Evolutionary conservation across 2,797 vertebrate genomes (phyloP).

Genomic region (Botia almorhae): DNA sequence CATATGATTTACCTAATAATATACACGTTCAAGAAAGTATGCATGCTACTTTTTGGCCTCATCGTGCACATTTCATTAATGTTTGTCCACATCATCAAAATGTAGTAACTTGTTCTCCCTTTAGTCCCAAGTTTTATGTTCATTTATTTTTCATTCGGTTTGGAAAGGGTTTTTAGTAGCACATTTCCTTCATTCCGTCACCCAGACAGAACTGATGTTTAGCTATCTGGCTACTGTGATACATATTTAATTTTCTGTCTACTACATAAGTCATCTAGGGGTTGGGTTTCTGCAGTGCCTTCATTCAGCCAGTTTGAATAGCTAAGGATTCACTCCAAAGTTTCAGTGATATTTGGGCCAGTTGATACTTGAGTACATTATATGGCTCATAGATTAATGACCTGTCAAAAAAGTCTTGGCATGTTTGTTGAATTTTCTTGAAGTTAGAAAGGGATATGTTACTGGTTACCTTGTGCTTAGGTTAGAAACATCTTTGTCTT

Average conservation of each 20-base stretch:
- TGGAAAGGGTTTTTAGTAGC: not conserved
- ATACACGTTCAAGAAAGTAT: not conserved
- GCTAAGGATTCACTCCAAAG: not conserved
- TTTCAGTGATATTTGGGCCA: not conserved
- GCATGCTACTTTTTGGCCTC: not conserved
- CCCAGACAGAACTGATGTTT: slow-evolving; percentile 43
- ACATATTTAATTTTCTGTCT: slow-evolving; percentile 55
- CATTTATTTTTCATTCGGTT: not conserved
- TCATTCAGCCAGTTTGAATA: not conserved
- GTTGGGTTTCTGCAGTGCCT: slow-evolving; percentile 9
- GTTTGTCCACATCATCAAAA: too few relatives aligned
- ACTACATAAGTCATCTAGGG: slow-evolving; percentile 26
- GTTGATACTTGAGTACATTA: not conserved
- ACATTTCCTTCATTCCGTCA: not conserved
- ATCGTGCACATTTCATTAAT: not conserved
- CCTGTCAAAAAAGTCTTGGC: not conserved
- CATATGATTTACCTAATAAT: too few relatives aligned
- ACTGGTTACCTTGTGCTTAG: slow-evolving; percentile 8
- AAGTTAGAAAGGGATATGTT: slow-evolving; percentile 22
- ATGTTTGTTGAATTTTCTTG: slow-evolving; percentile 24
- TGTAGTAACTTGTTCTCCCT: too few relatives aligned
- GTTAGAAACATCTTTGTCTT: slow-evolving; percentile 20
- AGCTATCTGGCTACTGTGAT: slow-evolving; percentile 51
- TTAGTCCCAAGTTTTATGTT: too few relatives aligned
- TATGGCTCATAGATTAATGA: slow-evolving; percentile 3